phyloP scores from a whole-genome alignment of 2,888 invertebrate genomes.

The Lymantria monacha region DNA sequence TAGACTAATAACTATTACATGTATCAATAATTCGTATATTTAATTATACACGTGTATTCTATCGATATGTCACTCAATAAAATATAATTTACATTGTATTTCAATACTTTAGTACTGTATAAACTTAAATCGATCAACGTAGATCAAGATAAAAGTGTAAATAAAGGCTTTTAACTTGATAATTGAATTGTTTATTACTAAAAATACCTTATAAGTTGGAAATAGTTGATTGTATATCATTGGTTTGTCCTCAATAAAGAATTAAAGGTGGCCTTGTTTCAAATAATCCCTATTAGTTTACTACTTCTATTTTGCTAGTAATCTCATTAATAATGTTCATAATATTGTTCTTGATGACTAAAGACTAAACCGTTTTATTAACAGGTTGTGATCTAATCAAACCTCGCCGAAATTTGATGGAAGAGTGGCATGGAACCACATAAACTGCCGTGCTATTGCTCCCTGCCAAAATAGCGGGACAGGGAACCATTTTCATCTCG shows the following conservation, averaged over 20 bases:
- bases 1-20: no score
- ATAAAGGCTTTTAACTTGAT: not conserved
- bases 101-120: conserved; percentile 5
- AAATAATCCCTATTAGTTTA: not conserved
- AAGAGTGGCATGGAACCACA: no score
- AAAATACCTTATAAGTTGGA: not conserved
- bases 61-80: not conserved
- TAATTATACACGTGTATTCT: no score
- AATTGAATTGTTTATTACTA: conserved; percentile 2
- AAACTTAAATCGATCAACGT: conserved; percentile 2
- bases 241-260: not conserved
- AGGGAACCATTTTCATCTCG: no score
- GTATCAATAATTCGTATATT: no score
- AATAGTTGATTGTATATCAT: not conserved
- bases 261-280: no score
- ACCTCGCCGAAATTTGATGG: no score
- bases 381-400: no score
- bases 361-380: no score
- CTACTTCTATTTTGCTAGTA: not conserved
- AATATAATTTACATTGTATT: not conserved
- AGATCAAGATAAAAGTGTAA: not conserved
- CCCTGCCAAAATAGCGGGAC: no score
- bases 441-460: no score
- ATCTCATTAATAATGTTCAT: not conserved
- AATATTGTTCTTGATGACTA: no score